Conservation (phyloP, 2,888 invertebrate species). For the Papilio protenor region DNA sequence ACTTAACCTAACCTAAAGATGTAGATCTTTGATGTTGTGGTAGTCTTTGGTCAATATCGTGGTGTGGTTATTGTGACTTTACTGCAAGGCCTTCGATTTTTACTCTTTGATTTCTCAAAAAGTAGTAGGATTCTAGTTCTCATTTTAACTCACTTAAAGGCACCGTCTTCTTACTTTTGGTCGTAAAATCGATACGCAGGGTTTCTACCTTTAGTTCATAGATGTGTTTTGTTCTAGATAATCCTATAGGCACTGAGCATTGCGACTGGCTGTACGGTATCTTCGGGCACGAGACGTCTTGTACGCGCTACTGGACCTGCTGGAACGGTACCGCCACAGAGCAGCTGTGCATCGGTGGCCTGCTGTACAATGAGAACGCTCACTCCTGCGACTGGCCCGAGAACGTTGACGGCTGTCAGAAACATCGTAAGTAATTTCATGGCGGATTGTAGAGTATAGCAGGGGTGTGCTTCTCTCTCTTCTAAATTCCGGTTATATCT, state of each 20-base stretch:
- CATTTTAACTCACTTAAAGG: no score
- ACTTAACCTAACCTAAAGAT: no score
- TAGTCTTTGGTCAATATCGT: no score
- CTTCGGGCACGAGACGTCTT: constrained; percentile 96
- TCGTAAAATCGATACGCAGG: no score
- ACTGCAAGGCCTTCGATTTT: no score
- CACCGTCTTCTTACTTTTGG: no score
- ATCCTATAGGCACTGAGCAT: constrained; percentile 92
- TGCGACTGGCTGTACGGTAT: constrained; percentile 97
- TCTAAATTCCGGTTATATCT: background rate
- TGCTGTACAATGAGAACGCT: constrained; percentile 94
- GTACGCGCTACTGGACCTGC: constrained; percentile 97
- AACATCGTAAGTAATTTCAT: constrained; percentile 90
- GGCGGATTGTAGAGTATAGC: background rate
- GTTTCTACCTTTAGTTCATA: background rate
- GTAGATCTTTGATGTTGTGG: no score
- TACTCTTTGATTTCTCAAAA: no score
- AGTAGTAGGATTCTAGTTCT: no score
- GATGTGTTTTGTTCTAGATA: constrained; percentile 81
- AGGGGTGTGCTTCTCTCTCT: no score
- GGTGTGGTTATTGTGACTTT: no score
- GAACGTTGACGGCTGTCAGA: constrained; percentile 96
- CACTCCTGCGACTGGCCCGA: constrained; percentile 98
- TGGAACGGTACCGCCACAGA: constrained; percentile 97
- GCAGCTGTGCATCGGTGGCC: constrained; percentile 95